Percentiles rank a stretch among this genome's conserved stretches.
Conservation (phyloP, 2,113 vertebrate genomes). For the Neolamprologus brichardi region DNA sequence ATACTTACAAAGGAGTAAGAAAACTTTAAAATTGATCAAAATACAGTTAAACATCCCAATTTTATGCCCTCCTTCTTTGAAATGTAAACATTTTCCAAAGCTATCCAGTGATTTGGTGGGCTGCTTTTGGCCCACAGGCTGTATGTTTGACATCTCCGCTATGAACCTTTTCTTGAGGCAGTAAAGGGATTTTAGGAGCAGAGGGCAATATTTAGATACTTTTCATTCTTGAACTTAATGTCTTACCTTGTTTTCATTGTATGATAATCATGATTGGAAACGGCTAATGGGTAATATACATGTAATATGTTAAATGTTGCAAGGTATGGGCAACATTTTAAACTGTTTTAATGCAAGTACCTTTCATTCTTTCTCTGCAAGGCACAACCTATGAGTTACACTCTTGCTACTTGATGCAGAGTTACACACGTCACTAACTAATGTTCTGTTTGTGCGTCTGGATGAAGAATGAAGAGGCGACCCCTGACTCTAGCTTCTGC, state of each 20-base stretch:
- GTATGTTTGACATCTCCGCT: neutral
- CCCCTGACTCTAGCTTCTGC: neutral
- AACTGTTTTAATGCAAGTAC: neutral
- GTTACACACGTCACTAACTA: neutral
- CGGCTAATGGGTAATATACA: neutral
- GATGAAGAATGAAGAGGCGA: slow-evolving; percentile 2
- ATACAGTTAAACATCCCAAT: neutral
- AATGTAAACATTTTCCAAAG: neutral
- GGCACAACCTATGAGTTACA: neutral
- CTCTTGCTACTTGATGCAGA: neutral
- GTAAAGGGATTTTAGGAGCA: neutral
- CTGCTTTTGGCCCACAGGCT: neutral
- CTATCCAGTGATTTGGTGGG: neutral
- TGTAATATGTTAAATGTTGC: neutral
- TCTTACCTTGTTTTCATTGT: neutral
- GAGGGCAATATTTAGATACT: neutral
- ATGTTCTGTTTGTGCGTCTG: neutral
- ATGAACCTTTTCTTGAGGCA: neutral
- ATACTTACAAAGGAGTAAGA: neutral
- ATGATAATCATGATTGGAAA: neutral
- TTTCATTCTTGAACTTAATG: neutral
- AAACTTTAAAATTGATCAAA: neutral
- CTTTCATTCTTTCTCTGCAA: neutral
- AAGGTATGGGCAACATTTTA: neutral
- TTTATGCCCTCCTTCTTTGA: neutral